Conservation (phyloP, 2,888 invertebrate species). For the Neoaliturus tenellus region DNA sequence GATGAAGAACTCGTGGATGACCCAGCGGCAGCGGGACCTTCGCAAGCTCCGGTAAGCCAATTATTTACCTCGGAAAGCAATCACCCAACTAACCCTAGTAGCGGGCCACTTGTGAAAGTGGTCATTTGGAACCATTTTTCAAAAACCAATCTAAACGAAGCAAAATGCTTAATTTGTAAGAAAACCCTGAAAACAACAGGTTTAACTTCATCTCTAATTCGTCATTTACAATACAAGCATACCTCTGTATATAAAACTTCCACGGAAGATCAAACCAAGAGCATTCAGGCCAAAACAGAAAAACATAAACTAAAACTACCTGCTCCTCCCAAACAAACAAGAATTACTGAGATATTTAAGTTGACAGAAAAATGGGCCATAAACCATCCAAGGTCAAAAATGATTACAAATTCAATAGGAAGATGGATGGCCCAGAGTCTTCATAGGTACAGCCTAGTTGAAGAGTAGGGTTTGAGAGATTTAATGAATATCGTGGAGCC, state of each 20-base stretch:
- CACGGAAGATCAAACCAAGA: background rate
- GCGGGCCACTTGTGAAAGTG: background rate
- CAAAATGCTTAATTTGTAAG: background rate
- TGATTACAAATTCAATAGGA: background rate
- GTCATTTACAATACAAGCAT: background rate
- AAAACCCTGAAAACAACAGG: background rate
- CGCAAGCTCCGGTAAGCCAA: too few species aligned
- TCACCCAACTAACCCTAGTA: background rate
- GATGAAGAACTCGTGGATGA: too few species aligned
- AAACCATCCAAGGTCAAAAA: background rate
- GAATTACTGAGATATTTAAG: background rate
- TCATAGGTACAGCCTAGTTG: background rate
- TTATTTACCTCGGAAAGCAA: too few species aligned
- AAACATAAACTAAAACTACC: background rate
- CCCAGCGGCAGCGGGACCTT: too few species aligned
- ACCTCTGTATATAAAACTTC: background rate
- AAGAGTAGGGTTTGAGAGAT: background rate
- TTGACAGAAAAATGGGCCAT: background rate
- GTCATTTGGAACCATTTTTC: background rate
- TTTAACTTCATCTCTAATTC: background rate
- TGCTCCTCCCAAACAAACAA: background rate
- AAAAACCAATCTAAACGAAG: background rate
- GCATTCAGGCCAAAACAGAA: background rate
- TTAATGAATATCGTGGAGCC: background rate
- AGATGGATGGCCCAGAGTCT: conserved; percentile 3